Evolutionary conservation across 1,140 invertebrate species (phyloP).

Genomic region (Babylonia areolata): DNA sequence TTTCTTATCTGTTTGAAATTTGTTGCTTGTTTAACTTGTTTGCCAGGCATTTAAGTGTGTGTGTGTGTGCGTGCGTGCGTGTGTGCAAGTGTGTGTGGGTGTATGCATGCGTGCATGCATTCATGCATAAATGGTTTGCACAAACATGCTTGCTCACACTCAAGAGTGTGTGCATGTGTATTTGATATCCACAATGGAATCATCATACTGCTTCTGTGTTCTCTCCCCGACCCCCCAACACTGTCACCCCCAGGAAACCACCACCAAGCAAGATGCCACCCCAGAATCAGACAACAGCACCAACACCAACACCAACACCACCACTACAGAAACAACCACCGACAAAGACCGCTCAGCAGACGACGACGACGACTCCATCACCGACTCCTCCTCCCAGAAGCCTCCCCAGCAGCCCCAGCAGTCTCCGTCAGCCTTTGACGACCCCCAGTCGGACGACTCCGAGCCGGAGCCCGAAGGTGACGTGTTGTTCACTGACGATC

Average conservation of each 20-base stretch:
- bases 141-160: no score
- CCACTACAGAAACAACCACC: background rate
- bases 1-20: no score
- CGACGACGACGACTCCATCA: background rate
- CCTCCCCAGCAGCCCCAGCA: background rate
- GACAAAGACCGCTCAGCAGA: background rate
- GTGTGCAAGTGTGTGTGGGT: background rate
- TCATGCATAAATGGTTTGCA: background rate
- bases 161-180: background rate
- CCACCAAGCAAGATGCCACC: background rate
- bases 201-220: background rate
- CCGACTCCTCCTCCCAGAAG: background rate
- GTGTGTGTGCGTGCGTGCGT: background rate
- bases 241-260: background rate
- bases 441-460: slow-evolving; percentile 55
- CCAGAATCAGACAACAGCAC: background rate
- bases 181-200: no score
- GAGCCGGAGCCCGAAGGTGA: slow-evolving; percentile 64
- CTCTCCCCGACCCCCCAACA: no score
- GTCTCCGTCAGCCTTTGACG: slow-evolving; percentile 25
- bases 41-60: no score
- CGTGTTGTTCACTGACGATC: slow-evolving; percentile 67
- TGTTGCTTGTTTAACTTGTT: no score
- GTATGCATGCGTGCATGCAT: background rate
- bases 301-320: background rate